Evolutionary conservation across 2,888 invertebrate species (phyloP).

Genomic region (Cerceris rybyensis): DNA sequence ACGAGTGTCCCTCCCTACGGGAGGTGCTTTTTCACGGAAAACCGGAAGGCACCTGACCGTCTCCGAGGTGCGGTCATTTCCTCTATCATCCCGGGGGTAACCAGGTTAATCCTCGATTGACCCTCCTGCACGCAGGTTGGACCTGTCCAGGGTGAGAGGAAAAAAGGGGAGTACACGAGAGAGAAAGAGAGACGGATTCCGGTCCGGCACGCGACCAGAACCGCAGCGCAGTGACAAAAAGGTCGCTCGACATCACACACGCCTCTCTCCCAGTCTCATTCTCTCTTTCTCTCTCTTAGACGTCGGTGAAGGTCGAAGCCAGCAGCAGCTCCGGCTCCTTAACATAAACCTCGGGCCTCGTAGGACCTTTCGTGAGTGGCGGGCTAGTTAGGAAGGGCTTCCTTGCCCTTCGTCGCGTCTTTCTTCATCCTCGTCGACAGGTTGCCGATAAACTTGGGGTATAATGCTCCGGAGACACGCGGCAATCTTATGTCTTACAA

Average conservation of each 20-base stretch:
- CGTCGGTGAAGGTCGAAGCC: slow-evolving; percentile 36
- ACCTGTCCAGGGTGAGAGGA: slow-evolving; percentile 59
- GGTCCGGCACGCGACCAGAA: slow-evolving; percentile 79
- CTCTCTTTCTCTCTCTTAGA: slow-evolving; percentile 15
- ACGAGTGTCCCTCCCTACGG: background rate
- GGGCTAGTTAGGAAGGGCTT: slow-evolving; percentile 50
- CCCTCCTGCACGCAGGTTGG: slow-evolving; percentile 72
- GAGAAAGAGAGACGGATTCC: slow-evolving; percentile 70
- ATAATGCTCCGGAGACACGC: slow-evolving; percentile 8
- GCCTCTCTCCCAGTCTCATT: slow-evolving; percentile 34
- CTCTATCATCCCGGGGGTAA: slow-evolving; percentile 69
- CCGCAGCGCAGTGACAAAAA: slow-evolving; percentile 77
- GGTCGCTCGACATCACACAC: slow-evolving; percentile 71
- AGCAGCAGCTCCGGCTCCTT: slow-evolving; percentile 42
- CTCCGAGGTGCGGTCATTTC: slow-evolving; percentile 66
- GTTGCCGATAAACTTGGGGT: slow-evolving; percentile 52
- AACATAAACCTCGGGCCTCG: slow-evolving; percentile 63
- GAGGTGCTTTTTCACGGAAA: slow-evolving; percentile 53
- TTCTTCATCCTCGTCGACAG: slow-evolving; percentile 46
- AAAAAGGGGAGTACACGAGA: slow-evolving; percentile 38
- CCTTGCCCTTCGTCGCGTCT: slow-evolving; percentile 57
- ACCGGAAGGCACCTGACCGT: slow-evolving; percentile 72
- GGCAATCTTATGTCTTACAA: background rate
- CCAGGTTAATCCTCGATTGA: slow-evolving; percentile 80
- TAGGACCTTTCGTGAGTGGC: slow-evolving; percentile 44